Evolutionary conservation across 92 coral and sea anemone species (phyloP), one percentile per base, ranked within the genome.

Genomic region (Parazoanthus atlanticus): DNA sequence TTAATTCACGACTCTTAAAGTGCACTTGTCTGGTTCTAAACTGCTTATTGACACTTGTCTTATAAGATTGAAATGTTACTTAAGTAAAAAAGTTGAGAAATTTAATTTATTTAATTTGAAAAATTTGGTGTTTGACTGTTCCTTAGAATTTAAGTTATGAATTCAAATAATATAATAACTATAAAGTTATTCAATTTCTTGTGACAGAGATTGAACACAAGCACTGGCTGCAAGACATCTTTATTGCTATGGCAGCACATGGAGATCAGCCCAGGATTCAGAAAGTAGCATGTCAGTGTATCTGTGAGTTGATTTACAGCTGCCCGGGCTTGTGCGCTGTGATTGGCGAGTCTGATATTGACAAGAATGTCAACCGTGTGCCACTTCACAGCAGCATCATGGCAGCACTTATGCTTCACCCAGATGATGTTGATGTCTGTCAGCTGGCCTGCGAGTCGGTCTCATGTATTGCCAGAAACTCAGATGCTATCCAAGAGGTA

Each of bases 241-340:
- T 91, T 73, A 77, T 86, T 34, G 93, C 97, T 81, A 95, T 97
- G 98, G 92, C 94, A 92, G 90, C 84, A 31, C 98, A 93, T 83
- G 93, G 93, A 32, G 97, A 95, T 85, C 86, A 88, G 56, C 92
- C 95, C 25, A 88, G 84, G 36, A 89, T 95, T 33, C 91, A 95
- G 79, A 86, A 83, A 64, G 89, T 89, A 1, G 94, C 97, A 33
- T 97, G 97, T 30, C 90, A 89, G 33, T 91, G 95, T 70, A 78
- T 97, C 83, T 80, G 83, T 78, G 86, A 88, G 66, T 64, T 97
- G 85, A 70, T 93, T 67, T 88, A 92, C 56, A 70, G 91, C 38
- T 93, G 94, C 76, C 98, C 96, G 13, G 89, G 26, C 19, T 79
- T 93, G 82, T 75, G 93, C 41, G 86, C 85, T 28, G 75, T 84